Conservation (phyloP, 2,797 vertebrate species). For the Sebastes steindachneri region DNA sequence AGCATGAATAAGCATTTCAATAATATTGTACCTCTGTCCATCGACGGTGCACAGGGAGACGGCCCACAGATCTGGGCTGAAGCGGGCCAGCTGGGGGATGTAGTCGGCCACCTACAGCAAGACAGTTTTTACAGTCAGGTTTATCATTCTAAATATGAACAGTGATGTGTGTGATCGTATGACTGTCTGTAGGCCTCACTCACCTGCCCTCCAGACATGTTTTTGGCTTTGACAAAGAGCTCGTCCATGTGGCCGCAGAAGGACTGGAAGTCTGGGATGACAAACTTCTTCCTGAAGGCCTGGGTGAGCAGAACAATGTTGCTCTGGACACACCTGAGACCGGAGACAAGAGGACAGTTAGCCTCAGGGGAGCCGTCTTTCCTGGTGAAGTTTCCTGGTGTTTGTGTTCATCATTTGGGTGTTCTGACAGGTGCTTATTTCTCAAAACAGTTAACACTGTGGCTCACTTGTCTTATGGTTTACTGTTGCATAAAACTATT, state of each 20-base stretch:
- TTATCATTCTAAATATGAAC: background rate
- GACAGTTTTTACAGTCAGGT: background rate
- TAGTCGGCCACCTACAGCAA: constrained; percentile 94
- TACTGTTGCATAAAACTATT: background rate
- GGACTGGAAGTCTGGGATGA: constrained; percentile 97
- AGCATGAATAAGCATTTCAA: background rate
- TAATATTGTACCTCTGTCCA: constrained; percentile 90
- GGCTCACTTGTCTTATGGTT: background rate
- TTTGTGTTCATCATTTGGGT: background rate
- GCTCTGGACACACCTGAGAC: constrained; percentile 94
- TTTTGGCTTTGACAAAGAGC: constrained; percentile 91
- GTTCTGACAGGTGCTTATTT: background rate
- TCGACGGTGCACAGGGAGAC: constrained; percentile 97
- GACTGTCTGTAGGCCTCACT: background rate
- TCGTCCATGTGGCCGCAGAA: constrained; percentile 96
- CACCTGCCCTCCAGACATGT: constrained; percentile 94
- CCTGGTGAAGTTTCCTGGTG: background rate
- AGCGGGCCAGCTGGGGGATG: constrained; percentile 97
- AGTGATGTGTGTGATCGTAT: background rate
- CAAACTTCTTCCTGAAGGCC: constrained; percentile 98
- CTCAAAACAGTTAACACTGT: background rate
- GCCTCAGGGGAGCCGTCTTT: background rate
- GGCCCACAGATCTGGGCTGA: constrained; percentile 97
- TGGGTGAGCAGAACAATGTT: constrained; percentile 98
- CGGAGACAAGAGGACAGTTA: background rate